Conservation (phyloP, 2,113 vertebrate species). For the Grallaria varia region DNA sequence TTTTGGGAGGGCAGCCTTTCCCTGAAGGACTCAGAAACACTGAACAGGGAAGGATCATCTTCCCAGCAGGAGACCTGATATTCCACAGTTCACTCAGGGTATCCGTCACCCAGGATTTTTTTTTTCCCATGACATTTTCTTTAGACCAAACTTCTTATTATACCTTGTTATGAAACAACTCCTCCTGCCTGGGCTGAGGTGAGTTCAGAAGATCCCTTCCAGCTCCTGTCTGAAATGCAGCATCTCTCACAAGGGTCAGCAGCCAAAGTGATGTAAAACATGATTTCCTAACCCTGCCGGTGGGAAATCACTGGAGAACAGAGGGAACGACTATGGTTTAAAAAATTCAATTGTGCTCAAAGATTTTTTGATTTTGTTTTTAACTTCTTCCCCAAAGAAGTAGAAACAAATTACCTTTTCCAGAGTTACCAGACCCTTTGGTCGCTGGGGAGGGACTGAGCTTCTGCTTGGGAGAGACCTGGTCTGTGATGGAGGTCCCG, state of each 20-base stretch:
- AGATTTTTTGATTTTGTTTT: background rate
- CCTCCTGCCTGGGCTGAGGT: background rate
- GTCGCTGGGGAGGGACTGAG: background rate
- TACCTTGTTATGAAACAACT: background rate
- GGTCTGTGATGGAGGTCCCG: accelerated
- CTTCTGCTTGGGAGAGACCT: background rate
- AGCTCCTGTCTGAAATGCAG: background rate
- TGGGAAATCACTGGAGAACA: conserved; percentile 21
- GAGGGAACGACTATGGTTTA: background rate
- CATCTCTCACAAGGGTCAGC: background rate
- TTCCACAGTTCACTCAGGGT: background rate
- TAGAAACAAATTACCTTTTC: background rate
- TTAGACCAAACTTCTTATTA: background rate
- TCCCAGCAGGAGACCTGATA: background rate
- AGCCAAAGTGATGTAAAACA: conserved; percentile 25
- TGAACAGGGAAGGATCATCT: background rate
- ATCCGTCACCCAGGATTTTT: background rate
- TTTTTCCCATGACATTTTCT: background rate
- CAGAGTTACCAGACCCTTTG: background rate
- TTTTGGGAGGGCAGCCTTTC: background rate
- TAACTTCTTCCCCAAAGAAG: background rate
- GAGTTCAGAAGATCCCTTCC: conserved; percentile 12
- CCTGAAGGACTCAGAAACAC: background rate
- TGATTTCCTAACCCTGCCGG: background rate
- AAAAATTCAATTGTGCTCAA: background rate